Conservation (phyloP, 2,888 invertebrate species). For the Xestoiulus laeticollis region DNA sequence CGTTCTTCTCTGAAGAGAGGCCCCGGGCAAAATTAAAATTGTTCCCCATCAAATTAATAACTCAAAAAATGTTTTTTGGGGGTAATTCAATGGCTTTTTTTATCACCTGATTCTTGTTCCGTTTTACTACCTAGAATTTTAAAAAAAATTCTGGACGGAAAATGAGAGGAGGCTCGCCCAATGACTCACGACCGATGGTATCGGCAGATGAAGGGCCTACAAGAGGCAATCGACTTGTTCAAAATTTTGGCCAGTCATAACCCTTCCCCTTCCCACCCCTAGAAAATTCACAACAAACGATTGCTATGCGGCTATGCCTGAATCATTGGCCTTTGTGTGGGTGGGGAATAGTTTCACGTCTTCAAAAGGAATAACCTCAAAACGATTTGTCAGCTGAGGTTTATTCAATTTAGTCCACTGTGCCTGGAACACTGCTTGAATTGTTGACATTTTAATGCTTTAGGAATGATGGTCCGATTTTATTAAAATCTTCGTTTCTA, state of each 20-base stretch:
- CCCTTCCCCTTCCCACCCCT: slow-evolving; percentile 5
- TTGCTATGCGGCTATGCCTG: neutral
- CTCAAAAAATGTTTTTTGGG: neutral
- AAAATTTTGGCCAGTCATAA: slow-evolving; percentile 30
- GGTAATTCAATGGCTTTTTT: neutral
- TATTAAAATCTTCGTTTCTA: neutral
- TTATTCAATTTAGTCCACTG: neutral
- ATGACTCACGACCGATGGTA: slow-evolving; percentile 14
- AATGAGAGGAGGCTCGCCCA: slow-evolving; percentile 25
- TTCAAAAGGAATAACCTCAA: slow-evolving; percentile 16
- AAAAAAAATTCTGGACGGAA: neutral
- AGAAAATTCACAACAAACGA: neutral
- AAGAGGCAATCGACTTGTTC: neutral
- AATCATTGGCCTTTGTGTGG: slow-evolving; percentile 25
- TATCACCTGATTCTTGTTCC: neutral
- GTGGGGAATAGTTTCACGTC: slow-evolving; percentile 10
- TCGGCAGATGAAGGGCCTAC: neutral
- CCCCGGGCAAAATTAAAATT: neutral
- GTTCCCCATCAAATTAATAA: slow-evolving; percentile 16
- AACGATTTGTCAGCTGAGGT: neutral
- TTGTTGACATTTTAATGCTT: neutral
- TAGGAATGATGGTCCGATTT: neutral
- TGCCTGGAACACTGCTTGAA: neutral
- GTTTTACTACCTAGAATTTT: slow-evolving; percentile 18
- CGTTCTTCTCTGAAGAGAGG: neutral